A percentile compares a stretch with the other conserved stretches of the same genome.
Evolutionary conservation across 2,113 vertebrate genomes (phyloP).

Genomic region (Halcyon senegalensis): DNA sequence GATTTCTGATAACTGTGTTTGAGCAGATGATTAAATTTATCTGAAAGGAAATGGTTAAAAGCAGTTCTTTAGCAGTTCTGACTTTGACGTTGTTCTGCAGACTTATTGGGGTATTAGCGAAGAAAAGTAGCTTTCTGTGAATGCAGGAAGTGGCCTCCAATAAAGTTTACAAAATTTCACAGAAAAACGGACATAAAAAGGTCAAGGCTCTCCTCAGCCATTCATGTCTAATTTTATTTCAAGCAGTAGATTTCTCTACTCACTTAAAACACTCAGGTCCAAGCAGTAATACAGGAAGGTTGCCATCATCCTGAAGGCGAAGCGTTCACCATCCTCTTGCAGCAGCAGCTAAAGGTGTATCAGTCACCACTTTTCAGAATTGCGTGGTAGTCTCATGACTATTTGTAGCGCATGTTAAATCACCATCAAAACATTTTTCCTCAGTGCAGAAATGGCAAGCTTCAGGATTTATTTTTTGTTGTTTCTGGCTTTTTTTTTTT

Average conservation of each 20-base stretch:
- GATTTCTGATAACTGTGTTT: background rate
- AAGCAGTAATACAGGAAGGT: background rate
- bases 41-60: constrained; percentile 64
- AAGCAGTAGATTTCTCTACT: background rate
- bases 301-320: background rate
- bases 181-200: constrained; percentile 25
- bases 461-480: background rate
- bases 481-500: background rate
- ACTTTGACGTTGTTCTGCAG: background rate
- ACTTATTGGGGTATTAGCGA: background rate
- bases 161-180: constrained; percentile 41
- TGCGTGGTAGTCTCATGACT: fast-evolving
- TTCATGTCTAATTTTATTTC: background rate
- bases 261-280: background rate
- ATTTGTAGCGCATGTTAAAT: fast-evolving
- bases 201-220: constrained; percentile 5
- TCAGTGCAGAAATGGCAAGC: background rate
- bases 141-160: constrained; percentile 57
- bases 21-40: background rate
- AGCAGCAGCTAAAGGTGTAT: background rate
- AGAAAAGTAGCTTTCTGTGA: constrained; percentile 33
- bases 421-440: background rate
- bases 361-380: background rate
- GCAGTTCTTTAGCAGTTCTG: background rate
- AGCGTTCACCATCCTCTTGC: background rate